A percentile compares a stretch with the other conserved stretches of the same genome.
These are phyloP conservation scores for Zeus faber DNA, from an alignment of 2,113 vertebrate genomes.

Conservation along the genomic window DNA sequence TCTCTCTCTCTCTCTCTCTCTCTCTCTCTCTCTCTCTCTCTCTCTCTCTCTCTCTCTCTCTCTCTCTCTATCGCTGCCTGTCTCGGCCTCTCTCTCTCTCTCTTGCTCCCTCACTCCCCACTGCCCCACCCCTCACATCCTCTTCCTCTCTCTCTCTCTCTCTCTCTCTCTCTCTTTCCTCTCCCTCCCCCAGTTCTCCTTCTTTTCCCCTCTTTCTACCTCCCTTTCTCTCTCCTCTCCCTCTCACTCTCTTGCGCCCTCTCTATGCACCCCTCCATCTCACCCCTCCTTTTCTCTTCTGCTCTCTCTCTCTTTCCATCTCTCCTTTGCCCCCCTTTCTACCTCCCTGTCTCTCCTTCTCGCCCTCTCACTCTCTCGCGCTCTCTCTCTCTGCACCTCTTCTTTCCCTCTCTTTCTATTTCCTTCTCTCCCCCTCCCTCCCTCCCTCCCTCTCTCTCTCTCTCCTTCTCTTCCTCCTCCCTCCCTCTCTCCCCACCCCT, in stretches of 20 bases:
- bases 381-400: conserved; percentile 68
- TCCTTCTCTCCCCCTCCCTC: background rate
- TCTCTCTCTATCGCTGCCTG: conserved; percentile 34
- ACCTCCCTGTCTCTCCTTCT: conserved; percentile 13
- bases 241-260: background rate
- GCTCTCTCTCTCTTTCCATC: conserved; percentile 29
- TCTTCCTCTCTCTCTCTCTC: no score
- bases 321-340: no score
- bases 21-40: conserved; percentile 40
- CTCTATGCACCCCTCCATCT: conserved; percentile 19
- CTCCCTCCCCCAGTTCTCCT: conserved; percentile 69
- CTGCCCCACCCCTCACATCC: no score
- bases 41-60: conserved; percentile 34
- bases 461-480: conserved; percentile 32
- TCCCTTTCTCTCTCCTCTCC: background rate
- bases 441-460: conserved; percentile 25
- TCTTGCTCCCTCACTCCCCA: conserved; percentile 32
- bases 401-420: conserved; percentile 42
- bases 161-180: conserved; percentile 65
- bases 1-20: conserved; percentile 21
- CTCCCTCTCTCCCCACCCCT: conserved; percentile 16
- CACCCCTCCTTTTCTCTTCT: conserved; percentile 35
- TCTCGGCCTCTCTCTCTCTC: conserved; percentile 20
- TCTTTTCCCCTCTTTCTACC: conserved; percentile 39
- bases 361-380: conserved; percentile 48